phyloP scores from a whole-genome alignment of 2,888 invertebrate genomes.

The Harmothoe impar region DNA sequence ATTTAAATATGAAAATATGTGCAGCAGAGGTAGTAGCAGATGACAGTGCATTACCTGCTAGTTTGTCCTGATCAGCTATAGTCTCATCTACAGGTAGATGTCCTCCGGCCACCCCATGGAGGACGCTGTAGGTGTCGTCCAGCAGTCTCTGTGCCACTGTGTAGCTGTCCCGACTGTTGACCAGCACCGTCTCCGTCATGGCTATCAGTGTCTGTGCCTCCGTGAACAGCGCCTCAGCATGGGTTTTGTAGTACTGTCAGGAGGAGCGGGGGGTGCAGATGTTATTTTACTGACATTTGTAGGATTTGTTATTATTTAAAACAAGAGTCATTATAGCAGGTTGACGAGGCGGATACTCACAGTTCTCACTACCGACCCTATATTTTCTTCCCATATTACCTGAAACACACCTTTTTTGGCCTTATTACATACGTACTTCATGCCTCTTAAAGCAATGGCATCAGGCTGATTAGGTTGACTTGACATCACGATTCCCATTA shows the following conservation, averaged over 20 bases:
- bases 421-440: no score
- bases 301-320: no score
- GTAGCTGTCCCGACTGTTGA: background rate
- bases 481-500: no score
- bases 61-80: background rate
- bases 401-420: no score
- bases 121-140: constrained; percentile 12
- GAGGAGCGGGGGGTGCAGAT: background rate
- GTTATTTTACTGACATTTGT: background rate
- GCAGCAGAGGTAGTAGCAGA: no score
- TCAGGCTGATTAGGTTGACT: no score
- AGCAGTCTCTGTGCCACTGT: background rate
- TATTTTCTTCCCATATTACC: no score
- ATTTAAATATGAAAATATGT: no score
- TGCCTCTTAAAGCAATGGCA: no score
- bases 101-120: constrained; percentile 11
- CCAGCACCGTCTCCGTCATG: constrained; percentile 42
- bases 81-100: background rate
- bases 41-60: constrained; percentile 1
- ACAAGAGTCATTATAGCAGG: no score
- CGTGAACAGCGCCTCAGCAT: constrained; percentile 57
- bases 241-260: constrained; percentile 40
- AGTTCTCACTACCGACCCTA: no score
- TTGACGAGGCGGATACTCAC: no score
- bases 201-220: constrained; percentile 42